These are phyloP conservation scores for Caretta caretta DNA, from an alignment of 2,113 vertebrate species.

Conservation along the genomic window DNA sequence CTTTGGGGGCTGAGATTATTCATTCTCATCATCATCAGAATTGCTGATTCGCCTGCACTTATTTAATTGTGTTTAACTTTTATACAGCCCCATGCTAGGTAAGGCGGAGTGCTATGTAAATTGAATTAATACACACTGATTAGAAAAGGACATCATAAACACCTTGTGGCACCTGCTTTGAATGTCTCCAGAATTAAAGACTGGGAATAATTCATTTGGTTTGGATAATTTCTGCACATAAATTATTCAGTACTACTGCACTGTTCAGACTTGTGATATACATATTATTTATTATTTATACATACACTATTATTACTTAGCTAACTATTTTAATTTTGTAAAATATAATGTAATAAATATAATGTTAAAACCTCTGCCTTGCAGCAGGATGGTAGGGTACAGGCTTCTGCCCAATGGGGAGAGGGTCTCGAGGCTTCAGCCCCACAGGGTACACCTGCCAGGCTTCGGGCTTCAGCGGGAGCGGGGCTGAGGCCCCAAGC, in stretches of 20 bases:
- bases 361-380: background rate
- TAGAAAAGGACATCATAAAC: constrained; percentile 16
- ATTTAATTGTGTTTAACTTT: constrained; percentile 8
- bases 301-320: constrained; percentile 20
- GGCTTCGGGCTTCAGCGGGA: too few species aligned
- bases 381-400: too few species aligned
- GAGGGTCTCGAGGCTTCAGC: too few species aligned
- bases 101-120: background rate
- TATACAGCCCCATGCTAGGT: background rate
- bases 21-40: background rate
- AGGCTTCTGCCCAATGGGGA: too few species aligned
- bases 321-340: constrained; percentile 69
- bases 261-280: constrained; percentile 68
- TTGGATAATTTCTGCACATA: constrained; percentile 36
- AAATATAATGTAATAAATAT: constrained; percentile 55
- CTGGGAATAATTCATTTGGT: constrained; percentile 71
- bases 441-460: too few species aligned
- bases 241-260: constrained; percentile 71
- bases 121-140: background rate
- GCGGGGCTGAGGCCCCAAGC: too few species aligned
- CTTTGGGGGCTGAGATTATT: background rate
- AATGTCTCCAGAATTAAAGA: constrained; percentile 49
- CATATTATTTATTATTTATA: constrained; percentile 56
- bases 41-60: background rate
- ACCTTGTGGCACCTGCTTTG: constrained; percentile 30